Conservation (phyloP, 2,888 invertebrate genomes). For the Troides aeacus region DNA sequence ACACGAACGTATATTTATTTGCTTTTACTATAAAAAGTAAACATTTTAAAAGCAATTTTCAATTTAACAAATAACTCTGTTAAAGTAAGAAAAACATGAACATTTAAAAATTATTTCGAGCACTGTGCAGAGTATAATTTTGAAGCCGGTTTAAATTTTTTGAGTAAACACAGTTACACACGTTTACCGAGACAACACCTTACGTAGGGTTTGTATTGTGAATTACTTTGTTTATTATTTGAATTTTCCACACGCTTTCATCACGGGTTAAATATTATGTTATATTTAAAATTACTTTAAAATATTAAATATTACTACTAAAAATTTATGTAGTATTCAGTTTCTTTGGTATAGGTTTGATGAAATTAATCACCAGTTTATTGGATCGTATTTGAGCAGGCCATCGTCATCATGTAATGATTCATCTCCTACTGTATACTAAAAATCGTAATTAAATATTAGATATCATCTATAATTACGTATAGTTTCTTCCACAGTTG, state of each 20-base stretch:
- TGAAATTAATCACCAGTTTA: background rate
- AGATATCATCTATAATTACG: no score
- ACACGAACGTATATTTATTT: no score
- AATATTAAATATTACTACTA: background rate
- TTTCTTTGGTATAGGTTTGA: background rate
- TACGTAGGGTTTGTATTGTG: background rate
- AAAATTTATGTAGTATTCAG: background rate
- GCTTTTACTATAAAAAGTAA: no score
- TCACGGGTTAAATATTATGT: background rate
- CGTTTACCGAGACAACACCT: background rate
- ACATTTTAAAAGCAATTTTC: no score
- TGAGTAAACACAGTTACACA: background rate
- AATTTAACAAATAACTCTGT: no score
- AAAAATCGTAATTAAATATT: no score
- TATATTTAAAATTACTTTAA: background rate
- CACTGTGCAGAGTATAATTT: background rate
- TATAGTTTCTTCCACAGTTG: no score
- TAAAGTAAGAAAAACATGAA: background rate
- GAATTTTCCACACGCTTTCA: background rate
- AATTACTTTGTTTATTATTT: constrained; percentile 3
- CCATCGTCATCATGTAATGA: no score
- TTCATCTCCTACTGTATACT: no score
- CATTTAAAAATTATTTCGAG: background rate
- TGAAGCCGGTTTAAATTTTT: constrained; percentile 1
- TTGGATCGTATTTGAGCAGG: no score